Evolutionary conservation across 1,140 invertebrate species (phyloP), one percentile per base, ranked within the genome.

Genomic region (Yoshiicerus persimilis): DNA sequence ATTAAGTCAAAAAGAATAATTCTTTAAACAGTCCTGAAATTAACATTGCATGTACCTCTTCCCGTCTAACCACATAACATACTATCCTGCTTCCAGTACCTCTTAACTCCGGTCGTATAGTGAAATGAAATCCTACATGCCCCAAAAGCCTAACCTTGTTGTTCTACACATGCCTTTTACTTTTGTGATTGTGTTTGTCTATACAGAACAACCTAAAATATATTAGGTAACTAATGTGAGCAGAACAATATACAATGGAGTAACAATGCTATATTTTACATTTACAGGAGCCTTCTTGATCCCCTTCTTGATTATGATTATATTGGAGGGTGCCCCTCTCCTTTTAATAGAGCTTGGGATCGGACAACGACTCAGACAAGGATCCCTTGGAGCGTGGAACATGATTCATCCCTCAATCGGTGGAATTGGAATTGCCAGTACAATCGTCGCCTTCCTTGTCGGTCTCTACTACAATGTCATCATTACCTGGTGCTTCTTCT

Each of bases 401-500:
- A 96, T 96, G 70, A 97, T 98, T 89, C 96, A 98, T 92, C 97
- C 97, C 0, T 98, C 97, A 96, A 93, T 98, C 86, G 97, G 97
- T 6, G 97, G 96, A 56, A 96, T 97, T 36, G 62, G 96, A 23
- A 97, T 98, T 87, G 96, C 97, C 16, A 96, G 96, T 85, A 97
- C 97, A 91, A 95, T 99, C 77, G 97, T 99, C 64, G 88, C 88
- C 64, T 92, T 93, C 89, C 91, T 94, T 70, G 93, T 93, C 13
- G 93, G 92, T 85, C 94, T 99, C 41, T 99, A 99, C 93, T 99
- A 99, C 94, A 99, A 99, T 92, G 97, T 99, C 90, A 99, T 99
- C 92, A 98, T 99, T 91, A 98, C 98, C 64, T 99, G 98, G 98
- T 98, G 98, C 89, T 96, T 99, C 93, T 99, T 96, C 92, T 99